Evolutionary conservation across 2,113 vertebrate species (phyloP), one percentile per base, ranked within the genome.

Genomic region (Asarcornis scutulata): DNA sequence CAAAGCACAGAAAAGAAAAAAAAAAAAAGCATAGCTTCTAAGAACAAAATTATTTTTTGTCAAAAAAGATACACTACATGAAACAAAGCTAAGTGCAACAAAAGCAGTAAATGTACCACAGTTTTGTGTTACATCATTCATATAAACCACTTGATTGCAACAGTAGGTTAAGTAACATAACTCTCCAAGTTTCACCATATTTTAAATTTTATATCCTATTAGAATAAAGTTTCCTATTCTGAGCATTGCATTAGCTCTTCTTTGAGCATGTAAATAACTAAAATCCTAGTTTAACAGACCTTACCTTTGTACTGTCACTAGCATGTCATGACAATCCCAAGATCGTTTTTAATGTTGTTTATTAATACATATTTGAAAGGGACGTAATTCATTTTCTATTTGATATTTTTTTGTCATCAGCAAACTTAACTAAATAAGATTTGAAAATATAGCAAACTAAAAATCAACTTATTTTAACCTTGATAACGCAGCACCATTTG

Each of bases 261-360:
- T 52, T 87, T 91, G 38, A 79, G 17, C n/a, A 78, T 38, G 7
- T 21, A 50, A 18, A 34, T 15, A 73, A 46, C 13, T 64, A 69
- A 86, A 77, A 89, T 36, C 5, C 13, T n/a, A 15, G 21, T 55
- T 23, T 10, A 60, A 73, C 8, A 78, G 36, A 68, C 13, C 13
- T 83, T 86, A 86, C 59, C 5, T 58, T 60, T 91, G 13, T 86
- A 2, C 27, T 58, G 17, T 58, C 64, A 21, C 10, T 91, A 40
- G 83, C 40, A 4, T 42, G 2, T 48, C 50, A 68, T 0, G 0
- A 46, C 1, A 1, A 36, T 25, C 12, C 34, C 42, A 40, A 40
- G 40, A 29, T 55, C 22, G 11, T 27, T 86, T 62, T 50, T 26
- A 67, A 81, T 83, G 26, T 4, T 64, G 11, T 46, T 85, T 83